Percentiles rank a stretch among this genome's conserved stretches.
These are phyloP conservation scores for Halesus radiatus DNA, from an alignment of 1,140 invertebrate genomes.

Conservation along the genomic window DNA sequence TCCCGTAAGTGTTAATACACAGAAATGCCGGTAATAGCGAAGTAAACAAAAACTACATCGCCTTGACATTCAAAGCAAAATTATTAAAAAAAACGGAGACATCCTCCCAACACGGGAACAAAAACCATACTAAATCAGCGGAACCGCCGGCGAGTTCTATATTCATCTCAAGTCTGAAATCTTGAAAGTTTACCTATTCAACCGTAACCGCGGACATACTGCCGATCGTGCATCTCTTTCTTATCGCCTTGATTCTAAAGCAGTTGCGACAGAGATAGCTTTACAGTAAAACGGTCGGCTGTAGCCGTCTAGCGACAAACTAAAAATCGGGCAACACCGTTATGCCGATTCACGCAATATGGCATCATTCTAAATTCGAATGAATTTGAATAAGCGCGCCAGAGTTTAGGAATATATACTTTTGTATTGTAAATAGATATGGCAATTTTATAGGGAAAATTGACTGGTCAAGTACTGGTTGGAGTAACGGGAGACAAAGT, in stretches of 20 bases:
- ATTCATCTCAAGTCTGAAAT: conserved; percentile 46
- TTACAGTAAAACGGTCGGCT: neutral
- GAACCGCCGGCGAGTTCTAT: conserved; percentile 22
- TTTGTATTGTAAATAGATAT: too few relatives aligned
- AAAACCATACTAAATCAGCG: conserved; percentile 25
- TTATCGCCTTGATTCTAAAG: neutral
- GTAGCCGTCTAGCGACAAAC: neutral
- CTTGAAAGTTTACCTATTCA: conserved; percentile 38
- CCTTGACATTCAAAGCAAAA: conserved; percentile 29
- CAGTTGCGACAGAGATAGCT: neutral
- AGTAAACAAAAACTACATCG: conserved; percentile 26
- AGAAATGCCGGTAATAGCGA: neutral
- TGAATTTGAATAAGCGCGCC: conserved; percentile 23
- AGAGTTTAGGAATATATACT: neutral
- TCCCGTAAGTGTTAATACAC: conserved; percentile 5
- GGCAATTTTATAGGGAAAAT: too few relatives aligned
- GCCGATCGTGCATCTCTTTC: conserved; percentile 1
- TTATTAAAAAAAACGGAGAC: conserved; percentile 12
- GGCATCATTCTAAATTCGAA: conserved; percentile 20
- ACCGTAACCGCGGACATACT: neutral
- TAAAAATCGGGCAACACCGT: conserved; percentile 42
- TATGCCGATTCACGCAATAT: conserved; percentile 24
- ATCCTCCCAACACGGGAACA: neutral
- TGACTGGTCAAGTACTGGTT: neutral
- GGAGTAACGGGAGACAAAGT: neutral